Conservation (phyloP, 2,888 invertebrate species). For the Thecophora atra region DNA sequence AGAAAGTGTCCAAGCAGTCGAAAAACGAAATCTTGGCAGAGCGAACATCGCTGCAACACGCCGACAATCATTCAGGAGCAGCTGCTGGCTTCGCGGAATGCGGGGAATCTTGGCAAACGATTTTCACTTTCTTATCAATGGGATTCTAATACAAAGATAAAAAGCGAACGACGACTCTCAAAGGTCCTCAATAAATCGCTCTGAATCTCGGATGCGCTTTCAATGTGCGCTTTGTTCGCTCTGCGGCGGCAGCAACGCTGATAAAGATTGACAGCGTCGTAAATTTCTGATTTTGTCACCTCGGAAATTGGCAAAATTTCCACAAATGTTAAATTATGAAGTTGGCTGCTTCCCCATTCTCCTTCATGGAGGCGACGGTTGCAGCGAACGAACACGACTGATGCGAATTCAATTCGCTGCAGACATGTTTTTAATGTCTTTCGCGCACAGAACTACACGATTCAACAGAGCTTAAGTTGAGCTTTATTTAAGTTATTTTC, state of each 20-base stretch:
- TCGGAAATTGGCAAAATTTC: slow-evolving; percentile 61
- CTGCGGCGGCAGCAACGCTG: slow-evolving; percentile 39
- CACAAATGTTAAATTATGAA: slow-evolving; percentile 36
- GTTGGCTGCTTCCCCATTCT: not conserved
- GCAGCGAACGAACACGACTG: slow-evolving; percentile 6
- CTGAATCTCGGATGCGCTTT: slow-evolving; percentile 16
- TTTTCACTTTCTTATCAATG: slow-evolving; percentile 33
- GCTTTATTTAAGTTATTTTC: too few species aligned
- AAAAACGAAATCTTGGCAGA: slow-evolving; percentile 8
- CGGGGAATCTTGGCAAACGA: slow-evolving; percentile 32
- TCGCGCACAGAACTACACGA: too few species aligned
- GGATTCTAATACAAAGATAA: not conserved
- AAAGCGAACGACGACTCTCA: not conserved
- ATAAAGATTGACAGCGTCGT: slow-evolving; percentile 61
- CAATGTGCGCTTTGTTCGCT: slow-evolving; percentile 14
- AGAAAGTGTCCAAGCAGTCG: not conserved
- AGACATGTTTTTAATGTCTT: not conserved
- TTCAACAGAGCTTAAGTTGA: too few species aligned
- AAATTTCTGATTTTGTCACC: slow-evolving; percentile 64
- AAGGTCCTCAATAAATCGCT: not conserved
- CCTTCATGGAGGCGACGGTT: not conserved
- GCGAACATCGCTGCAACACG: slow-evolving; percentile 9
- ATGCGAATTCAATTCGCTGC: not conserved
- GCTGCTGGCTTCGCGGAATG: slow-evolving; percentile 15
- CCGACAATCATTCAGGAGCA: slow-evolving; percentile 12